Evolutionary conservation across 92 coral and sea anemone species (phyloP), one percentile per base, ranked within the genome.

Genomic region (Palythoa grandiflora): DNA sequence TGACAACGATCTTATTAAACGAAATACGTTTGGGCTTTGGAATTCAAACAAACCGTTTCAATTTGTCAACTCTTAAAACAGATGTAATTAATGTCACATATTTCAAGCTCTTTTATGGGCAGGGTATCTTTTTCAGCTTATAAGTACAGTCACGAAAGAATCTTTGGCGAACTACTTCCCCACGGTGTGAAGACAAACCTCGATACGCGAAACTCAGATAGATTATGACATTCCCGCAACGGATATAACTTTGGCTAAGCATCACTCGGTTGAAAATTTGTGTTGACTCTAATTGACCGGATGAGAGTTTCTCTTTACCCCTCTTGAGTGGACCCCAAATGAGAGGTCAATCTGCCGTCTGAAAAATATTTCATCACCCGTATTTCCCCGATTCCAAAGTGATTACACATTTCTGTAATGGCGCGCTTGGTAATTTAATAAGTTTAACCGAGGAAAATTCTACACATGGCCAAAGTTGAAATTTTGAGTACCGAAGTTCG

Each of bases 221-320:
- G 44, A 70, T 6, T 12, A 8, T 44, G 50, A 15, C 37, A 5
- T 38, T 70, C 5, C 13, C 36, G 3, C 28, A 15, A 38, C 39
- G 16, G 13, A 20, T 35, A 9, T 35, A 35, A 65, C 11, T 81
- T 47, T 81, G 63, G 60, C 21, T 14, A 19, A 39, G 20, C 20
- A 39, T 80, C 85, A 39, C 38, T 65, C 55, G 73, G n/a, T 59
- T 68, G 28, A 2, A 7, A 54, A 38, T 38, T 68, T 16, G 55
- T 44, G 86, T 81, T 81, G 86, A 81, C 40, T 81, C 60, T 47
- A 81, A 81, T 81, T 81, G 21, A 66, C 54, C 7, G 74, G 15
- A 66, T 13, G 86, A 12, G 86, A 35, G 61, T 5, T 19, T 70
- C 39, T 36, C 36, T 15, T 6, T 21, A 53, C 7, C 15, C 44